These are phyloP conservation scores for Pycnonotus jocosus DNA, from an alignment of 2,113 vertebrate species.

Conservation along the genomic window DNA sequence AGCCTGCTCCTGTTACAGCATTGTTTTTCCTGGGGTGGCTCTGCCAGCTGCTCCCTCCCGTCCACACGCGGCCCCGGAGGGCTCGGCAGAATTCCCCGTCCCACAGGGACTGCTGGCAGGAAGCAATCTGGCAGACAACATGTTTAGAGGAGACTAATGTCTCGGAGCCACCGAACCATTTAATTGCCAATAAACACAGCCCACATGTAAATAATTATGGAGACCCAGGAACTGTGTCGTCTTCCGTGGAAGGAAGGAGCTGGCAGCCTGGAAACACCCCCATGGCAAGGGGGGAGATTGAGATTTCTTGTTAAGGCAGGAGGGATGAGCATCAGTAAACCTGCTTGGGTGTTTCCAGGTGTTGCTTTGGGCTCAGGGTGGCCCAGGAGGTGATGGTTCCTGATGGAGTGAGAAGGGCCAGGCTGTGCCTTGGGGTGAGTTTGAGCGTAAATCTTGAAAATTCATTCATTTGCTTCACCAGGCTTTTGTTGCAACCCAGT, in stretches of 20 bases:
- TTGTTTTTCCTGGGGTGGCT: background rate
- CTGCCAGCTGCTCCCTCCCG: background rate
- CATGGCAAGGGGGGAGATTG: background rate
- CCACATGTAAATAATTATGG: slow-evolving; percentile 10
- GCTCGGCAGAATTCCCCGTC: background rate
- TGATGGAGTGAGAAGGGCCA: background rate
- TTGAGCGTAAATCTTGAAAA: background rate
- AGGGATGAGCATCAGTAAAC: background rate
- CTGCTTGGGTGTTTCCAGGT: background rate
- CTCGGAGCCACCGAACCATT: background rate
- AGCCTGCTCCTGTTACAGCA: background rate
- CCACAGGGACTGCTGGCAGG: background rate
- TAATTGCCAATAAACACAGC: slow-evolving; percentile 48
- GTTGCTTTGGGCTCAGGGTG: accelerated
- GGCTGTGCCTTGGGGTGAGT: background rate
- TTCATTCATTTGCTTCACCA: background rate
- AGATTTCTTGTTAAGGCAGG: background rate
- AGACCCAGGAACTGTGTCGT: background rate
- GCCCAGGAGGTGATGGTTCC: background rate
- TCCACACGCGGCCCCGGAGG: accelerated
- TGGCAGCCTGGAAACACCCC: background rate
- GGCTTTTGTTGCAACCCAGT: background rate
- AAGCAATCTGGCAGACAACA: slow-evolving; percentile 17
- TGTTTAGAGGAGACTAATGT: slow-evolving; percentile 32
- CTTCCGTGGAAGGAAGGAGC: background rate